phyloP scores from a whole-genome alignment of 1,140 invertebrate genomes.

The Magallana ariakensis region DNA sequence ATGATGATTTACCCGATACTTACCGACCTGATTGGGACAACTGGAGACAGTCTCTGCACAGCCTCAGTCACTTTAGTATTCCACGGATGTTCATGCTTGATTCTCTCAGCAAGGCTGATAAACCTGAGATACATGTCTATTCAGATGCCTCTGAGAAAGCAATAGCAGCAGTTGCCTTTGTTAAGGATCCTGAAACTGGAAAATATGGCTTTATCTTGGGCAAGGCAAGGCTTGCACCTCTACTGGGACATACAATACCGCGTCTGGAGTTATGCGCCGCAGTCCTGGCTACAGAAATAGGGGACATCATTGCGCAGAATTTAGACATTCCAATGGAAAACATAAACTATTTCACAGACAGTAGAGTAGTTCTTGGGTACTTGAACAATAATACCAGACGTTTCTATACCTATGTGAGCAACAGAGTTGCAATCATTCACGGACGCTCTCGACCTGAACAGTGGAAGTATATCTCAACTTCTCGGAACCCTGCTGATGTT shows the following conservation, averaged over 20 bases:
- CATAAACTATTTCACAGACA: slow-evolving; percentile 46
- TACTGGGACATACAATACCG: slow-evolving; percentile 47
- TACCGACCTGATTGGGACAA: slow-evolving; percentile 47
- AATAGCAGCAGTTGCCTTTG: slow-evolving; percentile 45
- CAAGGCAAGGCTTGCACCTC: slow-evolving; percentile 41
- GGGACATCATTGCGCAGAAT: slow-evolving; percentile 19
- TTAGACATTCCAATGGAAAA: slow-evolving; percentile 11
- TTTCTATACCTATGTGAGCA: slow-evolving; percentile 51
- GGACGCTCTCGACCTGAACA: slow-evolving; percentile 43
- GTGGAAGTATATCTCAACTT: slow-evolving; percentile 47
- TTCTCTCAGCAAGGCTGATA: slow-evolving; percentile 76
- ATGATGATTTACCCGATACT: slow-evolving; percentile 52
- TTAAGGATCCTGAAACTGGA: neutral
- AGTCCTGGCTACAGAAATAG: slow-evolving; percentile 47
- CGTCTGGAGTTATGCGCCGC: slow-evolving; percentile 54
- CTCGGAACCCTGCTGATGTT: slow-evolving; percentile 50
- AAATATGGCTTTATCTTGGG: slow-evolving; percentile 32
- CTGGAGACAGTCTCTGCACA: slow-evolving; percentile 45
- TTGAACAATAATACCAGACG: slow-evolving; percentile 39
- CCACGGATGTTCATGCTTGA: slow-evolving; percentile 43
- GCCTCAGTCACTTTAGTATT: neutral
- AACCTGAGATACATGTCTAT: slow-evolving; percentile 53
- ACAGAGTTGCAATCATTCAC: slow-evolving; percentile 45
- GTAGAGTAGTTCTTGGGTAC: slow-evolving; percentile 48
- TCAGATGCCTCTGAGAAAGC: slow-evolving; percentile 55